Evolutionary conservation across 2,113 vertebrate species (phyloP).

Genomic region (Coptodon bakossiorum): DNA sequence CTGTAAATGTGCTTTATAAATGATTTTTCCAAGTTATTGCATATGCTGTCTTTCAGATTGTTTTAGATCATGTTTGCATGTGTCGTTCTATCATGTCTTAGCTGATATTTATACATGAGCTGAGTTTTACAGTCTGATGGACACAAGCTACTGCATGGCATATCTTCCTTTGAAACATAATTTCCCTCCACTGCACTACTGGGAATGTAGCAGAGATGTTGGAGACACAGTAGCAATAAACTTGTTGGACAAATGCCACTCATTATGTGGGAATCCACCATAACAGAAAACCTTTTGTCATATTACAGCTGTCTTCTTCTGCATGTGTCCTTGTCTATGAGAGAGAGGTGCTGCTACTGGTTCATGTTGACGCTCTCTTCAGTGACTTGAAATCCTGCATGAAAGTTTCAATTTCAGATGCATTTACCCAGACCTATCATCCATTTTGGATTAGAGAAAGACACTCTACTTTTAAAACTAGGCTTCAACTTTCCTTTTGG

Average conservation of each 20-base stretch:
- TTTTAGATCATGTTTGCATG: neutral
- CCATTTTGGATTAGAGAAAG: neutral
- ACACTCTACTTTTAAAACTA: neutral
- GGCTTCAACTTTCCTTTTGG: neutral
- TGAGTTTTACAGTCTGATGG: neutral
- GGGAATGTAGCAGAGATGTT: neutral
- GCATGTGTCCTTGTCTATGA: neutral
- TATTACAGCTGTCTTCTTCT: neutral
- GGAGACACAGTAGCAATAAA: neutral
- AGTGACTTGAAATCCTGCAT: neutral
- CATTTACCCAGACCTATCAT: neutral
- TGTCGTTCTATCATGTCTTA: neutral
- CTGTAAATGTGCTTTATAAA: neutral
- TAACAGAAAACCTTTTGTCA: neutral
- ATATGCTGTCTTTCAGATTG: neutral
- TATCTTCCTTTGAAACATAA: neutral
- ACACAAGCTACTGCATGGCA: neutral
- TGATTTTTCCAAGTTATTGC: neutral
- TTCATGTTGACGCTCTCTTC: neutral
- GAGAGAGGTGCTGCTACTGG: neutral
- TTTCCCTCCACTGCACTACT: neutral
- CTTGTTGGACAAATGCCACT: neutral
- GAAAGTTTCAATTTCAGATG: neutral
- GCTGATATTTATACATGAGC: neutral
- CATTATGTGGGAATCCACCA: neutral